Evolutionary conservation across 2,797 vertebrate species (phyloP).

Genomic region (Hippopotamyrus pictus): DNA sequence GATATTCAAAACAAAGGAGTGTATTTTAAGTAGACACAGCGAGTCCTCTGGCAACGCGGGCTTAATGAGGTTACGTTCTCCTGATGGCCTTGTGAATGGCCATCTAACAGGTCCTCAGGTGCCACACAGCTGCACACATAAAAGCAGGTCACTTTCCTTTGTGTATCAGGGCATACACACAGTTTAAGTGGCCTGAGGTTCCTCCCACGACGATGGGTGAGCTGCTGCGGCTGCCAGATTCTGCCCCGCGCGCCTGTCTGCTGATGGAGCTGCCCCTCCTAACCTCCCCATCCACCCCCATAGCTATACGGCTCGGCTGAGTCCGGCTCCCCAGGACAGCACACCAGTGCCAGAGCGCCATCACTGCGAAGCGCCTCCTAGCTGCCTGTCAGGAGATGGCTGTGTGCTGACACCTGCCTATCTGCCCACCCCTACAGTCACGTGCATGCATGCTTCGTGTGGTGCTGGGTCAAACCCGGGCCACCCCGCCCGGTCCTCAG

Average conservation of each 20-base stretch:
- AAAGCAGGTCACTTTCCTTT: background rate
- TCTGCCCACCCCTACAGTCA: constrained; percentile 2
- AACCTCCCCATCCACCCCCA: background rate
- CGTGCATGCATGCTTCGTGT: constrained; percentile 10
- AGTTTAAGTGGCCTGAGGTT: background rate
- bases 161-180: background rate
- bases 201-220: background rate
- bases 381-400: constrained; percentile 41
- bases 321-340: constrained; percentile 4
- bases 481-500: background rate
- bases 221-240: background rate
- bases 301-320: background rate
- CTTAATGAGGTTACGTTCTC: background rate
- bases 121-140: background rate
- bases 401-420: background rate
- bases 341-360: constrained; percentile 47
- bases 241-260: background rate
- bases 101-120: background rate
- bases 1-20: background rate
- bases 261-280: background rate
- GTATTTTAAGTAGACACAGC: background rate
- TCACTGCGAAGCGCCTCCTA: constrained; percentile 58
- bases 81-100: background rate
- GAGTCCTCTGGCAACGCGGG: background rate
- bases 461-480: constrained; percentile 21